Percentiles rank a stretch among this genome's conserved stretches.
These are phyloP conservation scores for Chionodraco myersi DNA, from an alignment of 2,113 vertebrate genomes.

Conservation along the genomic window DNA sequence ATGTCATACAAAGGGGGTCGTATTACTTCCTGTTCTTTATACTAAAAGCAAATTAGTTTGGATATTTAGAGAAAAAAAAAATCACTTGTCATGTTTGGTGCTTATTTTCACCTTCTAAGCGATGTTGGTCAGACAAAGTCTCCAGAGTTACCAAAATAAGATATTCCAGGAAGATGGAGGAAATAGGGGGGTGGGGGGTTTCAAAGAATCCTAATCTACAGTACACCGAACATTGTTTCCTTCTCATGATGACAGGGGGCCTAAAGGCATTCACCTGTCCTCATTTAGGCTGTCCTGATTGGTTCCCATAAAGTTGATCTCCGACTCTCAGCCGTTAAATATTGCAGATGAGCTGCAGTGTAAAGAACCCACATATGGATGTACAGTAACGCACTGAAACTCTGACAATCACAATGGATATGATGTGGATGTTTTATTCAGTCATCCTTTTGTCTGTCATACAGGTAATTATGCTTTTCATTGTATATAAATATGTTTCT, in stretches of 20 bases:
- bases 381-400: slow-evolving; percentile 31
- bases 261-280: slow-evolving; percentile 76
- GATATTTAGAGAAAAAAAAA: background rate
- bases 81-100: background rate
- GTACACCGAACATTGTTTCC: slow-evolving; percentile 52
- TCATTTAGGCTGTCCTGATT: slow-evolving; percentile 78
- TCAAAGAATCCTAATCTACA: slow-evolving; percentile 27
- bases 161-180: background rate
- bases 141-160: background rate
- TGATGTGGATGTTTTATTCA: slow-evolving; percentile 64
- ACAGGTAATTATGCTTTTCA: slow-evolving; percentile 71
- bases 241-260: slow-evolving; percentile 70
- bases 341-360: slow-evolving; percentile 62
- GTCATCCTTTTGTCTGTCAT: slow-evolving; percentile 69
- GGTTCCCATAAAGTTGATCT: slow-evolving; percentile 73
- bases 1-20: slow-evolving; percentile 41
- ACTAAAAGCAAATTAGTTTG: background rate
- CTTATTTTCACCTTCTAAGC: background rate
- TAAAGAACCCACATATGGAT: slow-evolving; percentile 35
- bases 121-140: background rate
- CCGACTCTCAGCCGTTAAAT: slow-evolving; percentile 40
- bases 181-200: background rate
- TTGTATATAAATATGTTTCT: background rate
- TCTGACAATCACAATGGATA: slow-evolving; percentile 53
- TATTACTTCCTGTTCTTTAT: slow-evolving; percentile 19